phyloP scores from a whole-genome alignment of 2,113 vertebrate species.

The Phylloscopus trochilus region DNA sequence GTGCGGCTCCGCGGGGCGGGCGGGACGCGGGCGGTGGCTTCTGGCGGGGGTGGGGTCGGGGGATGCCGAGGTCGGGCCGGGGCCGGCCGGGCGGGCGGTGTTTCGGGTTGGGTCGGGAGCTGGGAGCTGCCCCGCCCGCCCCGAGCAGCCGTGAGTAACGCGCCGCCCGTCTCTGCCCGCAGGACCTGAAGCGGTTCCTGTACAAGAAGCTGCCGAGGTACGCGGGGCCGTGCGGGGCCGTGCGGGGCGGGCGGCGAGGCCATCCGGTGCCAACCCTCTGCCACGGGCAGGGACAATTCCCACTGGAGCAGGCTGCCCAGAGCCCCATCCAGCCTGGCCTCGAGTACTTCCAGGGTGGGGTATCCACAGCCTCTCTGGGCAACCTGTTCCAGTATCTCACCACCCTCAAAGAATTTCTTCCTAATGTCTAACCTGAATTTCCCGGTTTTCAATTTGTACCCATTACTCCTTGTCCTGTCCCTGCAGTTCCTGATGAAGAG shows the following conservation, averaged over 20 bases:
- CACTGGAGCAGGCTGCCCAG: background rate
- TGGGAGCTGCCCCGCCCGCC: background rate
- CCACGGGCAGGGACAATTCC: background rate
- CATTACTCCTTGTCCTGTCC: background rate
- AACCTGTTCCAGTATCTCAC: background rate
- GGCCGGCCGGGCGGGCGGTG: background rate
- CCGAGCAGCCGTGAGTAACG: background rate
- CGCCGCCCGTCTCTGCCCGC: conserved; percentile 41
- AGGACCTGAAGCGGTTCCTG: conserved; percentile 93
- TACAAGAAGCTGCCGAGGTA: conserved; percentile 96
- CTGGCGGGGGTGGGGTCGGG: background rate
- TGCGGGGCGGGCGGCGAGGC: background rate
- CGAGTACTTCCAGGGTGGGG: background rate
- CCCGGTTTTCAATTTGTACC: background rate
- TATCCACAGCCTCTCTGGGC: background rate
- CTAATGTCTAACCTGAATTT: background rate
- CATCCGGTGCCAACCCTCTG: fast-evolving
- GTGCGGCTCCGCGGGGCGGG: background rate
- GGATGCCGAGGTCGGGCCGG: background rate
- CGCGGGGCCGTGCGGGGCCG: background rate
- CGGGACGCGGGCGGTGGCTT: background rate
- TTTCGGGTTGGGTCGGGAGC: background rate
- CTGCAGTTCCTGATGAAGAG: background rate
- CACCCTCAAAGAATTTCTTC: background rate
- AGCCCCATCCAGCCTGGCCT: background rate